Conservation (phyloP, 2,113 vertebrate genomes). For the Mystacornis crossleyi region DNA sequence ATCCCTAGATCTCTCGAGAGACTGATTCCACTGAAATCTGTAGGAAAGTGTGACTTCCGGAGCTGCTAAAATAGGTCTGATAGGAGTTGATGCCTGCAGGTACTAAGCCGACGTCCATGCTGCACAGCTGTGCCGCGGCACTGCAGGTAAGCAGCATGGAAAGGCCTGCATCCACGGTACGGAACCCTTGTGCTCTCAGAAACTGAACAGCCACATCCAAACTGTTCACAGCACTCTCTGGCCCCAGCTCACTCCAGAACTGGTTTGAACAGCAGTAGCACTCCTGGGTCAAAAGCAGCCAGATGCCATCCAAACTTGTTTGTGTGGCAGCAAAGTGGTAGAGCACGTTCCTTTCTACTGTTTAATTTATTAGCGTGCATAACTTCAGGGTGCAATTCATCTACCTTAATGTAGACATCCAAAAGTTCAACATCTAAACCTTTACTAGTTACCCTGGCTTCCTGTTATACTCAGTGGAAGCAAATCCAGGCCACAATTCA, state of each 20-base stretch:
- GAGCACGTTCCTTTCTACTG: not conserved
- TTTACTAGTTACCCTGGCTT: constrained; percentile 41
- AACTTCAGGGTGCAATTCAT: constrained; percentile 50
- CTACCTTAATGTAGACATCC: constrained; percentile 47
- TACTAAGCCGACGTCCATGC: not conserved
- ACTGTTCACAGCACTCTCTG: not conserved
- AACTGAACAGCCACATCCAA: not conserved
- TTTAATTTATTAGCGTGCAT: constrained; percentile 16
- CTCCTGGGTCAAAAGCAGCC: not conserved
- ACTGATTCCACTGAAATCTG: not conserved
- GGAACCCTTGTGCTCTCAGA: not conserved
- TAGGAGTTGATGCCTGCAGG: not conserved
- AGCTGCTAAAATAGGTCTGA: not conserved
- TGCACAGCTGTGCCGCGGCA: rapidly evolving
- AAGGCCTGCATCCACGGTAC: not conserved
- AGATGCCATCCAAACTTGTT: not conserved
- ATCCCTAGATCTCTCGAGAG: not conserved
- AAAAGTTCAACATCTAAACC: constrained; percentile 38
- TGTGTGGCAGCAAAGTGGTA: not conserved
- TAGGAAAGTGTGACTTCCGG: not conserved
- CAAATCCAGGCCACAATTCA: constrained; percentile 59
- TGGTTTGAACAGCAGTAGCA: not conserved
- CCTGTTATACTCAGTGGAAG: constrained; percentile 47
- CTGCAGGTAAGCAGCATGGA: not conserved
- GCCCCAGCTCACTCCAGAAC: not conserved